Conservation (phyloP, 2,888 invertebrate genomes). For the Epirrita christyi region DNA sequence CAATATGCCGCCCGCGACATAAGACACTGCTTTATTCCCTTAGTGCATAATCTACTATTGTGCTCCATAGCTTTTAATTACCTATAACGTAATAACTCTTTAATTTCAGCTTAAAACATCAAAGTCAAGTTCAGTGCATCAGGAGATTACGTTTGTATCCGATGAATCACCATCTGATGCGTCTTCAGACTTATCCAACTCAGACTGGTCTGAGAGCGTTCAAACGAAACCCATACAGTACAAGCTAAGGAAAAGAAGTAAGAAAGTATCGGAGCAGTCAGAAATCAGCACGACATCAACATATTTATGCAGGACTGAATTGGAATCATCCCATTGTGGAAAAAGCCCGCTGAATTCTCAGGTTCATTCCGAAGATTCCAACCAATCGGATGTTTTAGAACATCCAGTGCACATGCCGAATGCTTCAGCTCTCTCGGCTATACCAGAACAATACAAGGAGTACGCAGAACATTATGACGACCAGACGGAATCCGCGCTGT, state of each 20-base stretch:
- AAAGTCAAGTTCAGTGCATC: conserved; percentile 18
- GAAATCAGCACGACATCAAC: conserved; percentile 13
- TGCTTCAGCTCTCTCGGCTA: conserved; percentile 9
- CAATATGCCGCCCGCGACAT: too few relatives aligned
- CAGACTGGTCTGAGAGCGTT: conserved; percentile 8
- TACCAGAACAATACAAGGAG: conserved; percentile 4
- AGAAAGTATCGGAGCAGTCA: conserved; percentile 20
- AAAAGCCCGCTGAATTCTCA: conserved; percentile 1
- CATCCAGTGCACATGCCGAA: conserved; percentile 6
- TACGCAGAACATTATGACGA: conserved; percentile 3
- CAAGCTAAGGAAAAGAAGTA: conserved; percentile 6
- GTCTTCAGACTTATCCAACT: not conserved
- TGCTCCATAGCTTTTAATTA: too few relatives aligned
- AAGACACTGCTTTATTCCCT: too few relatives aligned
- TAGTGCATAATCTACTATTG: too few relatives aligned
- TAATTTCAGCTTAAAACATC: conserved; percentile 31
- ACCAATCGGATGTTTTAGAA: conserved; percentile 11
- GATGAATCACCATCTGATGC: conserved; percentile 4
- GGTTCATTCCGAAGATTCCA: conserved; percentile 13
- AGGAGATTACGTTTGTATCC: not conserved
- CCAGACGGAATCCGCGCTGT: not conserved
- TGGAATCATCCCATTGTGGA: conserved; percentile 16
- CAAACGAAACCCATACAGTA: conserved; percentile 7
- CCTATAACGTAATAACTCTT: too few relatives aligned
- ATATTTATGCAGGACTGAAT: conserved; percentile 5